Base-by-base conservation (phyloP, 64 coral and sea anemone species). In the Montipora cactus region DNA sequence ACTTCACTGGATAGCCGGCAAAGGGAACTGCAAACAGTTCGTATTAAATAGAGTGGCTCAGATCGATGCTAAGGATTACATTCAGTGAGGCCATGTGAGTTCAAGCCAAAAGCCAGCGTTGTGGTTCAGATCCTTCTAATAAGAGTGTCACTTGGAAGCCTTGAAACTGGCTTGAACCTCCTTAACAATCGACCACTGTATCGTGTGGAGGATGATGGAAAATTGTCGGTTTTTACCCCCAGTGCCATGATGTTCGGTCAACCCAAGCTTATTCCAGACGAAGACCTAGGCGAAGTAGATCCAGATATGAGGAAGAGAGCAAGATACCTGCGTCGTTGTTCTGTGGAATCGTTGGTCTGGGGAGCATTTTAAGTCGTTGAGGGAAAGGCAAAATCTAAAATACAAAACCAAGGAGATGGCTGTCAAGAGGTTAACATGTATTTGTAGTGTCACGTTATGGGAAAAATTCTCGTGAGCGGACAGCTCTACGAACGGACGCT, bases 1-100 rank as follows among this genome's bases (percentile, higher is more conserved):
- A 1, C 47, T 89, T 18, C 47, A 90, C 11, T 94, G 93, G 93
- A 83, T 94, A 7, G 52, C 80, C 0, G 80, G 87, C 18, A 11
- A 16, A 44, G 93, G 93, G 12, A 47, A 20, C 50, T 83, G 83
- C 87, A 94, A 94, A 50, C 69, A 94, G 14, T 94, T 94, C 11
- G 92, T 94, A 0, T 44, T 87, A 49, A 89, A 94, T 67, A 74
- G 85, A 76, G 93, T 84, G 49, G 20, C 28, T 2, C 73, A 94
- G 68, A 83, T 94, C 9, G 80, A 81, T 16, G 55, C 22, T 7
- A 75, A 94, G 64, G 47, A 37, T 3, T 81, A n/a, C 68, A 76
- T 94, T 50, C 51, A 67, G 13, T 94, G 93, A 78, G 75, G 87
- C 28, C 51, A 89, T 49, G 92, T 94, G 44, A 20, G 20, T 1